These are phyloP conservation scores for Turdus rufiventris DNA, from an alignment of 2,113 vertebrate species.

Conservation along the genomic window DNA sequence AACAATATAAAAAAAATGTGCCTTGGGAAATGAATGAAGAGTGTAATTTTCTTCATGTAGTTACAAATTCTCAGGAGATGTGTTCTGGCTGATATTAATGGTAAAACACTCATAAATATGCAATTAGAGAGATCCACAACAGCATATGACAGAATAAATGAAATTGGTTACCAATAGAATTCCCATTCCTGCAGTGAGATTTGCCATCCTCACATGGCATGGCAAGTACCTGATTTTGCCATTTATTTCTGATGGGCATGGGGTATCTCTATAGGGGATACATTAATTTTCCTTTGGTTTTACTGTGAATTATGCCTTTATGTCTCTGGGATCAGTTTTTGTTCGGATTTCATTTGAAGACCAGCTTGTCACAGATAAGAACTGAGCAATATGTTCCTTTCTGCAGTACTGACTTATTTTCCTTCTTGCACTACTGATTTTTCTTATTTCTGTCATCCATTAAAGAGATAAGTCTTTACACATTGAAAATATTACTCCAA, in stretches of 20 bases:
- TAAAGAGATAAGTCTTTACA: neutral
- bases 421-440: neutral
- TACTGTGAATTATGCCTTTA: neutral
- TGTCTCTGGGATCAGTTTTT: neutral
- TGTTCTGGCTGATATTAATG: neutral
- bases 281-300: neutral
- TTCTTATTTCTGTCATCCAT: neutral
- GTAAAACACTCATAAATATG: neutral
- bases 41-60: neutral
- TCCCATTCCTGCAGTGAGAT: neutral
- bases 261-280: neutral
- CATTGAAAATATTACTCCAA: neutral
- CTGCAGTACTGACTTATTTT: neutral
- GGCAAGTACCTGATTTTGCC: neutral
- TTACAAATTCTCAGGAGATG: neutral
- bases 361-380: neutral
- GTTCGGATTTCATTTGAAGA: neutral
- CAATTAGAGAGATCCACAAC: neutral
- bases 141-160: neutral
- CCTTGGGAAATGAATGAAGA: neutral
- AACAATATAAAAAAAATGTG: neutral
- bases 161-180: neutral
- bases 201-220: neutral
- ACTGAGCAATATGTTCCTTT: neutral
- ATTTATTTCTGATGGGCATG: neutral